These are phyloP conservation scores for Machimus rusticus DNA, from an alignment of 2,888 invertebrate species.

Conservation along the genomic window DNA sequence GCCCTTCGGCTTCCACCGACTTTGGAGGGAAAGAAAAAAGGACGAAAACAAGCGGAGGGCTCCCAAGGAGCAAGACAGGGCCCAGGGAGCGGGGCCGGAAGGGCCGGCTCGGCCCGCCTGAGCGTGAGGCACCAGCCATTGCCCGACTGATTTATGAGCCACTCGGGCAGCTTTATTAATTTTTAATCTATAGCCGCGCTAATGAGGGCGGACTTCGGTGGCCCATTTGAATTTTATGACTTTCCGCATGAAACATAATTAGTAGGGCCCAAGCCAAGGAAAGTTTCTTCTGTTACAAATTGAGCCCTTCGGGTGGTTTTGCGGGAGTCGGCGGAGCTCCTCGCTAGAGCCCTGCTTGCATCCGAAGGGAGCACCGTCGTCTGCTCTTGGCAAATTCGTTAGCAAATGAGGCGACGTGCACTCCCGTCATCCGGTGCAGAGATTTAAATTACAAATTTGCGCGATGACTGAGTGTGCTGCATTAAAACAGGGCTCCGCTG, in stretches of 20 bases:
- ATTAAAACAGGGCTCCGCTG: neutral
- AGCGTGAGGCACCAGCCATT: neutral
- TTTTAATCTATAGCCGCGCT: conserved; percentile 34
- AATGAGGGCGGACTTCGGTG: conserved; percentile 18
- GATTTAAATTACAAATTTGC: neutral
- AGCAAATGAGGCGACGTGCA: neutral
- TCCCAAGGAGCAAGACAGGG: neutral
- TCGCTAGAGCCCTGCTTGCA: neutral
- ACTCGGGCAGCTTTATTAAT: conserved; percentile 28
- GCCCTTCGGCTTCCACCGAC: neutral
- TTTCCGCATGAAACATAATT: conserved; percentile 5
- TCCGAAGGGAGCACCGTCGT: neutral
- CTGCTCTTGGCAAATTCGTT: neutral
- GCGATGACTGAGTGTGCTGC: neutral
- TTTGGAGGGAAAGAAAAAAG: neutral
- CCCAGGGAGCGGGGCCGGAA: neutral
- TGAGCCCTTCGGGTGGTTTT: neutral
- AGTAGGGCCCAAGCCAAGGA: neutral
- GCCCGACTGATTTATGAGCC: conserved; percentile 33
- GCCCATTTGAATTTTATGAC: conserved; percentile 22
- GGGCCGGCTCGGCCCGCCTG: neutral
- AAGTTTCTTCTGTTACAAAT: neutral
- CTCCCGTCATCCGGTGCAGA: neutral
- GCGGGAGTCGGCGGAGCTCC: neutral
- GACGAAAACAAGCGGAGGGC: neutral